Evolutionary conservation across 2,113 vertebrate species (phyloP), one percentile per base, ranked within the genome.

Genomic region (Ictalurus furcatus): DNA sequence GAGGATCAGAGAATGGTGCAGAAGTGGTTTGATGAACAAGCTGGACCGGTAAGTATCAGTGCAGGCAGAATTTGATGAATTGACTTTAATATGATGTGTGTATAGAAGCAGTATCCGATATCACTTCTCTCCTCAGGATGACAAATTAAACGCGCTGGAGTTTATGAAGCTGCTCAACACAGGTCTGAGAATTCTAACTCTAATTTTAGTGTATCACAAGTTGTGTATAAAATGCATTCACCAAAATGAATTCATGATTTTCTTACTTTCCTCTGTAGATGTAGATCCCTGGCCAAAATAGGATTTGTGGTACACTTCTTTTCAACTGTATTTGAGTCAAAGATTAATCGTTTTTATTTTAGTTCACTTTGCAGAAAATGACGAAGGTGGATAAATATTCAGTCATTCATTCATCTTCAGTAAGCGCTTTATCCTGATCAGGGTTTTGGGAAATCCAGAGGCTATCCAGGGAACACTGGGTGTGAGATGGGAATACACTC

Each of bases 101-200:
- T 67, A 30, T 3, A 34, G n/a, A 56, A 67, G 19, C 17, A 19
- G 6, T 63, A 25, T 14, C 40, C 69, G 17, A 69, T 71, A 30
- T 23, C 14, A 12, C 44, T 67, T 86, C 54, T 87, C n/a, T 85
- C 2, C 71, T 23, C 91, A 96, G 96, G 94, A 96, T 90, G 92
- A 95, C 90, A 93, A 78, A 74, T 89, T 96, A 87, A 91, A 94
- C 17, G 91, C 93, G 40, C 91, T 93, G 90, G 92, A 95, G 73
- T 88, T 95, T 56, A 94, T 92, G 94, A 92, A 93, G 85, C 92
- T 96, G 74, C 84, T 95, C 23, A 96, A 96, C 88, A 94, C 95
- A 94, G 95, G 96, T 96, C 25, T 90, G 91, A 71, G 4, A 34
- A 63, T 25, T 65, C 28, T 59, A 40, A 1, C 8, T 58, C 52